These are phyloP conservation scores for Chionodraco myersi DNA, from an alignment of 2,113 vertebrate genomes.

Conservation along the genomic window DNA sequence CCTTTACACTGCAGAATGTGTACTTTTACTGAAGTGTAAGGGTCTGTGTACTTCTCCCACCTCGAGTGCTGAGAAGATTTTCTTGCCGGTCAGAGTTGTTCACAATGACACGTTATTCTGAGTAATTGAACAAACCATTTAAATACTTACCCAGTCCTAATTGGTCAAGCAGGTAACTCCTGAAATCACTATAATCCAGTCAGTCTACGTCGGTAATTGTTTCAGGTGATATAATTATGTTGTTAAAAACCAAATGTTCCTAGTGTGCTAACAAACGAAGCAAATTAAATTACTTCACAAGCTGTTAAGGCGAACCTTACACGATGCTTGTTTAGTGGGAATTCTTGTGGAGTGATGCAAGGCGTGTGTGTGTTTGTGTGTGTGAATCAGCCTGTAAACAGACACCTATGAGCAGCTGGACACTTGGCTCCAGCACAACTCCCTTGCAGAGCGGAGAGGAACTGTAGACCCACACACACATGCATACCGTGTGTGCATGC, in stretches of 20 bases:
- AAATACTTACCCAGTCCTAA: conserved; percentile 27
- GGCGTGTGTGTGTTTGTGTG: conserved; percentile 30
- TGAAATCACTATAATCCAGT: conserved; percentile 52
- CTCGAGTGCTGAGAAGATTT: background rate
- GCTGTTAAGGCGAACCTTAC: conserved; percentile 19
- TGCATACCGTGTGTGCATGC: conserved; percentile 43
- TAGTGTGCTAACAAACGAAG: conserved; percentile 42
- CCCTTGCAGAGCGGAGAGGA: conserved; percentile 79
- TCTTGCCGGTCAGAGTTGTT: background rate
- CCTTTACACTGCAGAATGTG: background rate
- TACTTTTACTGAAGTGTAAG: background rate
- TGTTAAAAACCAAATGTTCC: conserved; percentile 38
- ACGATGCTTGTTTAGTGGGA: conserved; percentile 25
- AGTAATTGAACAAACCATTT: conserved; percentile 3
- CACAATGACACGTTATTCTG: conserved; percentile 9
- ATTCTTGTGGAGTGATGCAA: conserved; percentile 29
- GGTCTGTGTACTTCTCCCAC: background rate
- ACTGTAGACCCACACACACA: conserved; percentile 83
- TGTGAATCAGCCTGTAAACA: conserved; percentile 68
- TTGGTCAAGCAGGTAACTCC: conserved; percentile 44
- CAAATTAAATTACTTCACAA: conserved; percentile 37
- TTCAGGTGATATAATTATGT: conserved; percentile 65
- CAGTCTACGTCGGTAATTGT: conserved; percentile 36
- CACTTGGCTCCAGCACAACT: conserved; percentile 85
- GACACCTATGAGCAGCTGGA: conserved; percentile 92